Percentiles rank a stretch among this genome's conserved stretches.
Conservation (phyloP, 2,113 vertebrate genomes). For the Cyrtonyx montezumae region DNA sequence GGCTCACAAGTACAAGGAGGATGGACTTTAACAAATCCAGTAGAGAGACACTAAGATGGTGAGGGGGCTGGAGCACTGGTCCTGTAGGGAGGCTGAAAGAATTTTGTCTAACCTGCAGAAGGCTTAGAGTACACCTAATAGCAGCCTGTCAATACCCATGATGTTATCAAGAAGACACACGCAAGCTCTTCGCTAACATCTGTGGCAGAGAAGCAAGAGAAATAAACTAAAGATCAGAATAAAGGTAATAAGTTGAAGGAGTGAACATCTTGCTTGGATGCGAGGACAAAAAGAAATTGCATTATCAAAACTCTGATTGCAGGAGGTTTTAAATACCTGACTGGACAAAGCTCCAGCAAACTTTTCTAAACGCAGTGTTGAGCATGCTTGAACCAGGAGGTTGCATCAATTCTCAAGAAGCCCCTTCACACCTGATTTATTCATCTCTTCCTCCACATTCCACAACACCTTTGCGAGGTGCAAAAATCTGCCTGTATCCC, state of each 20-base stretch:
- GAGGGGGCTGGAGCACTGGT: not conserved
- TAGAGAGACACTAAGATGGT: not conserved
- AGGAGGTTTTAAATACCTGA: not conserved
- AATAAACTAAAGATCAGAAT: not conserved
- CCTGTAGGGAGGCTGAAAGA: not conserved
- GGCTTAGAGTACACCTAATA: not conserved
- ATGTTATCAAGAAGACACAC: not conserved
- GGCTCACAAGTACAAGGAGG: not conserved
- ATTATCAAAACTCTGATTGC: not conserved
- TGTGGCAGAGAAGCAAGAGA: not conserved
- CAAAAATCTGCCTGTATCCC: accelerated
- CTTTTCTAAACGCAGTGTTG: not conserved
- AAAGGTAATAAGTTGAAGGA: not conserved
- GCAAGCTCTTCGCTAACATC: not conserved
- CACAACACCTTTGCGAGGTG: not conserved
- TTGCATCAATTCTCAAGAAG: not conserved
- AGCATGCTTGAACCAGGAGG: not conserved
- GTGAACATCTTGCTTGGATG: not conserved
- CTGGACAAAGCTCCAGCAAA: not conserved
- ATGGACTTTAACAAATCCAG: not conserved
- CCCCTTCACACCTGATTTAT: not conserved
- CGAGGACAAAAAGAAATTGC: not conserved
- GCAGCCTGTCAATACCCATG: not conserved
- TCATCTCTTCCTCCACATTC: not conserved
- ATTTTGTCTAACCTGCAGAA: not conserved